phyloP scores from a whole-genome alignment of 2,797 vertebrate genomes.

The Sandelia bainsii region DNA sequence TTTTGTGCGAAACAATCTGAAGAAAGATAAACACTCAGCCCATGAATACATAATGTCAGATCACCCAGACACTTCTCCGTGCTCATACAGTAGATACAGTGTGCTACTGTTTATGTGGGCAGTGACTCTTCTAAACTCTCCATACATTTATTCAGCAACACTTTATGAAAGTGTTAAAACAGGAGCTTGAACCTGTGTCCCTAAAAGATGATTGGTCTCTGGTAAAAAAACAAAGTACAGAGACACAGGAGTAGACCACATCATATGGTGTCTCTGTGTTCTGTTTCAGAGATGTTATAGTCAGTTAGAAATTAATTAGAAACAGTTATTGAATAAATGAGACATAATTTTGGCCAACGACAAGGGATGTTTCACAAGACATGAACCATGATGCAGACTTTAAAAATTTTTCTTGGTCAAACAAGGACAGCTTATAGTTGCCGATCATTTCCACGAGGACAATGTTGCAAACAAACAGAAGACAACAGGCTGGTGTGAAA shows the following conservation, averaged over 20 bases:
- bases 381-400: neutral
- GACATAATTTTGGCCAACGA: neutral
- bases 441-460: neutral
- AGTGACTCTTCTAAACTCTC: slow-evolving; percentile 9
- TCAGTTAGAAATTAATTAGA: neutral
- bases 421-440: no score
- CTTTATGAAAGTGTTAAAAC: slow-evolving; percentile 31
- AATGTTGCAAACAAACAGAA: slow-evolving; percentile 9
- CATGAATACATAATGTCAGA: slow-evolving; percentile 37
- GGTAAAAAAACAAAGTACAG: slow-evolving; percentile 4
- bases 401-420: no score
- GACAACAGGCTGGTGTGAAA: neutral
- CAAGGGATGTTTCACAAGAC: neutral
- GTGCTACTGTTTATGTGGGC: slow-evolving; percentile 40
- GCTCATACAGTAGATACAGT: slow-evolving; percentile 25
- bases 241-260: neutral
- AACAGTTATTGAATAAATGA: neutral
- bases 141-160: slow-evolving; percentile 40
- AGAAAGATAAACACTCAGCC: slow-evolving; percentile 46
- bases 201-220: slow-evolving; percentile 18
- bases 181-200: slow-evolving; percentile 18
- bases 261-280: neutral
- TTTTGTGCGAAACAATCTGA: slow-evolving; percentile 23
- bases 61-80: slow-evolving; percentile 31
- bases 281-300: neutral